These are phyloP conservation scores for Perdix hodgsoniae DNA, from an alignment of 2,797 vertebrate species.

Conservation along the genomic window DNA sequence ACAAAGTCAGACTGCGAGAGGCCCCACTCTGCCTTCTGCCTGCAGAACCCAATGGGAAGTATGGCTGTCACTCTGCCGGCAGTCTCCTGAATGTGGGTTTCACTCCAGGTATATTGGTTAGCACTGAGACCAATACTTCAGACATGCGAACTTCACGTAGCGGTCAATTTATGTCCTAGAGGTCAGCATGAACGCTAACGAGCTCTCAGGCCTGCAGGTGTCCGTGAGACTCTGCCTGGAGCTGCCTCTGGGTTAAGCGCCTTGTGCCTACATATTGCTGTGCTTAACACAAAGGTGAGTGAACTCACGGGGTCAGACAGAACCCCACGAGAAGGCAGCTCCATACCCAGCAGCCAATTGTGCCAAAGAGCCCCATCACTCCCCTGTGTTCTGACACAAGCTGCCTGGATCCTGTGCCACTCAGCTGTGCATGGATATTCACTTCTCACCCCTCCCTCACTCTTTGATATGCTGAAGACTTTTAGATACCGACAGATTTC, in stretches of 20 bases:
- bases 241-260: rapidly evolving
- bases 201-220: background rate
- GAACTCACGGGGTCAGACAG: background rate
- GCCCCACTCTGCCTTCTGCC: background rate
- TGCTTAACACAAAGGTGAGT: background rate
- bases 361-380: background rate
- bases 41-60: background rate
- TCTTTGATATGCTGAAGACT: constrained; percentile 8
- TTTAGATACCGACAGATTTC: background rate
- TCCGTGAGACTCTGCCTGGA: rapidly evolving
- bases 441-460: background rate
- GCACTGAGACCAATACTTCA: background rate
- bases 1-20: constrained; percentile 19
- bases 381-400: rapidly evolving
- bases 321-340: background rate
- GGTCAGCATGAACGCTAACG: rapidly evolving
- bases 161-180: background rate
- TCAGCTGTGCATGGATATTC: background rate
- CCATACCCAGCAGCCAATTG: rapidly evolving
- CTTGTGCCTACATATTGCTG: background rate
- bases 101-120: background rate
- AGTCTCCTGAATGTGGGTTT: background rate
- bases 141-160: background rate
- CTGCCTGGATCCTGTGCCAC: background rate
- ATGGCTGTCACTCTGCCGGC: background rate